Conservation (phyloP, 2,797 vertebrate genomes). For the Microcaecilia unicolor region DNA sequence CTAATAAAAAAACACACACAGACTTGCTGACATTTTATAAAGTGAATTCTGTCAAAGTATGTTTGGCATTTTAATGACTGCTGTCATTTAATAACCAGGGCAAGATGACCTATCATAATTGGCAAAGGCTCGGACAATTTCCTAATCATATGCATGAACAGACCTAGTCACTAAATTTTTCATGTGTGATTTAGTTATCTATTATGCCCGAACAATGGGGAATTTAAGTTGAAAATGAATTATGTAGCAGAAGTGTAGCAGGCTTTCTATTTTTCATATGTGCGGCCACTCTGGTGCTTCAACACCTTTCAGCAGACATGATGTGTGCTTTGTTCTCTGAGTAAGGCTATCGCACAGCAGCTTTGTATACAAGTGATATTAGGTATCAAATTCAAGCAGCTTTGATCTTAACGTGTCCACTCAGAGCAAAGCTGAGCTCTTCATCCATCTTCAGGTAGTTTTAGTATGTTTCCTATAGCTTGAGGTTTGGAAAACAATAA, state of each 20-base stretch:
- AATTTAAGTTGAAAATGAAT: fast-evolving
- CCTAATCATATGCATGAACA: constrained; percentile 12
- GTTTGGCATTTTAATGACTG: constrained; percentile 47
- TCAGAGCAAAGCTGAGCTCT: constrained; percentile 8
- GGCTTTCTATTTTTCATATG: not conserved
- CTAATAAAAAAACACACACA: constrained; percentile 57
- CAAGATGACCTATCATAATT: constrained; percentile 26
- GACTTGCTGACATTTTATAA: constrained; percentile 58
- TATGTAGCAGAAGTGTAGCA: constrained; percentile 1
- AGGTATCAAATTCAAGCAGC: constrained; percentile 10
- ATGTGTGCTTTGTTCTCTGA: not conserved
- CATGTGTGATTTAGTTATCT: constrained; percentile 17
- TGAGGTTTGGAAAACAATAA: too few relatives aligned
- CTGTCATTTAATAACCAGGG: constrained; percentile 39
- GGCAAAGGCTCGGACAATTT: constrained; percentile 14
- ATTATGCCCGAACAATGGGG: constrained; percentile 10
- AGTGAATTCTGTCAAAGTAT: constrained; percentile 49
- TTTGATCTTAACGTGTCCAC: constrained; percentile 1
- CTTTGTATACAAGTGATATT: not conserved
- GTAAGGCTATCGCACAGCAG: too few relatives aligned
- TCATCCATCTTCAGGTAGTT: constrained; percentile 3
- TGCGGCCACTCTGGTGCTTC: constrained; percentile 4
- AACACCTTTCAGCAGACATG: constrained; percentile 2
- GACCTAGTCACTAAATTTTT: constrained; percentile 2
- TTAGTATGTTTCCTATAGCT: too few relatives aligned